A percentile compares a stretch with the other conserved stretches of the same genome.
phyloP scores from a whole-genome alignment of 2,888 invertebrate genomes.

The Nomada ruficornis region DNA sequence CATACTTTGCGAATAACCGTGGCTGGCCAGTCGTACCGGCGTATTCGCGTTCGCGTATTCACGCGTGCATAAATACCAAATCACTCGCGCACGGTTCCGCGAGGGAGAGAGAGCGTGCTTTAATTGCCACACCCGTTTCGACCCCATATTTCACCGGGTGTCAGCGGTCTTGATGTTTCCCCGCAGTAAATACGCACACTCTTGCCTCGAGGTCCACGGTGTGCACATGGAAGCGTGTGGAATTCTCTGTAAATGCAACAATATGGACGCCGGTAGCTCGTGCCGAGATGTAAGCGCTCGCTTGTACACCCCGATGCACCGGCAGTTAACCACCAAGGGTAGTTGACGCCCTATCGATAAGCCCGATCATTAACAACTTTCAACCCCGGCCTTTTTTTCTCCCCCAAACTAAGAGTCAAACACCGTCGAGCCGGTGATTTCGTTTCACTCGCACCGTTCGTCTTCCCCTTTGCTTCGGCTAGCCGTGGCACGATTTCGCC shows the following conservation, averaged over 20 bases:
- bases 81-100: constrained; percentile 11
- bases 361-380: constrained; percentile 70
- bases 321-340: constrained; percentile 30
- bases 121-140: constrained; percentile 73
- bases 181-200: constrained; percentile 71
- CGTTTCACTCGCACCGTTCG: not conserved
- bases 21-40: constrained; percentile 3
- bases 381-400: constrained; percentile 41
- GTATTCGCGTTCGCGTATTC: constrained; percentile 3
- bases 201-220: constrained; percentile 54
- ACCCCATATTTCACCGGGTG: constrained; percentile 73
- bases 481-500: constrained; percentile 17
- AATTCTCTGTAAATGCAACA: constrained; percentile 57
- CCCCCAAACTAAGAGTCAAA: not conserved
- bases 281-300: constrained; percentile 56
- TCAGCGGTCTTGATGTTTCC: constrained; percentile 75
- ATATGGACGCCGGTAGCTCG: constrained; percentile 42
- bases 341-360: constrained; percentile 67
- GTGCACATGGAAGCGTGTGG: constrained; percentile 37
- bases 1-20: constrained; percentile 37
- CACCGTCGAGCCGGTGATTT: not conserved
- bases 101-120: constrained; percentile 57
- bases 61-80: constrained; percentile 33
- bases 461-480: not conserved
- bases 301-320: constrained; percentile 51